Conservation (phyloP, 2,888 invertebrate genomes). For the Sepiola atlantica region DNA sequence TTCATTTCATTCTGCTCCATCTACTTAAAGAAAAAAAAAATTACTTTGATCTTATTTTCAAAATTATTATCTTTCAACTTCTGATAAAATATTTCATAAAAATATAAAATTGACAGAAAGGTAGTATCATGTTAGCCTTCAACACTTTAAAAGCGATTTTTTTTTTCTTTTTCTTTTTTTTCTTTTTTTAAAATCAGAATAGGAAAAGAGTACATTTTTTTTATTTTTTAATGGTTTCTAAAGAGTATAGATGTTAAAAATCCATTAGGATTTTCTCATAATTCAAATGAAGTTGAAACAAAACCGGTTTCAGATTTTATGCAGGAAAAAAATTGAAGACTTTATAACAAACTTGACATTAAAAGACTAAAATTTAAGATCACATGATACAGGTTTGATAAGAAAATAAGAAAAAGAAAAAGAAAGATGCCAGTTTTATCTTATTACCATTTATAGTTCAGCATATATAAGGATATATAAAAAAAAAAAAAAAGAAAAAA, state of each 20-base stretch:
- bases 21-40: not conserved
- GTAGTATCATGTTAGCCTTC: not conserved
- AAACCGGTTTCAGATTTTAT: not conserved
- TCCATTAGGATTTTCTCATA: not conserved
- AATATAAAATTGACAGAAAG: not conserved
- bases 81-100: not conserved
- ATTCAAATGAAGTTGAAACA: not conserved
- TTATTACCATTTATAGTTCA: too few species aligned
- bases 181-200: not conserved
- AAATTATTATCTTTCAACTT: slow-evolving; percentile 16
- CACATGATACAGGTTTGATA: not conserved
- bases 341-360: not conserved
- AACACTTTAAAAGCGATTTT: not conserved
- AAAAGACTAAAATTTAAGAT: not conserved
- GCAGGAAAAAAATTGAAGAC: not conserved
- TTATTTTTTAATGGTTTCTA: not conserved
- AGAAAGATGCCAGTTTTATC: too few species aligned
- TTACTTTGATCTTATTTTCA: not conserved
- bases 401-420: too few species aligned
- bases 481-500: too few species aligned
- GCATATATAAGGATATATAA: too few species aligned
- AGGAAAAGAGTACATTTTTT: not conserved
- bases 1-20: not conserved
- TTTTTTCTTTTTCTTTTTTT: not conserved
- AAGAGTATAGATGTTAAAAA: slow-evolving; percentile 9